Base-by-base conservation (phyloP, 2,113 vertebrate species). In the Dipodomys spectabilis region DNA sequence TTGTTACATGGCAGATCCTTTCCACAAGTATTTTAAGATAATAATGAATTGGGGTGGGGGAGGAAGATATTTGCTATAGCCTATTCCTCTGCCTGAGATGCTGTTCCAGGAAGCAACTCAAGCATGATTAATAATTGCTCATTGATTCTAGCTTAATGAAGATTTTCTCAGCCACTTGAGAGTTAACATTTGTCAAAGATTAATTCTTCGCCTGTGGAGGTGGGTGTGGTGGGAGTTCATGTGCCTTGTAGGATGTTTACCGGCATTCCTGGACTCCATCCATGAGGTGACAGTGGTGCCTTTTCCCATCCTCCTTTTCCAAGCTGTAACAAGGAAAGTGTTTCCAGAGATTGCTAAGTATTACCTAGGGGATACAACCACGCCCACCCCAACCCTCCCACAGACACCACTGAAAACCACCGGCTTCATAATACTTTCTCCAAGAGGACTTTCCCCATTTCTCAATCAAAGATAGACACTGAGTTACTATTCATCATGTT, bases 301-400 rank as follows among this genome's bases (percentile, higher is more conserved):
- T 16, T 74, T 86, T n/a, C 78, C 19, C 5, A 81, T 11, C 39
- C 3, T 9, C 62, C 19, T 12, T 28, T 5, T 27, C 44, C 53
- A 82, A 65, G 71, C 28, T 65, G 22, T 75, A 69, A 44, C 20
- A 83, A 86, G 18, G 67, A 84, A 92, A 90, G 73, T 79, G 23
- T 85, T 92, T 79, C 69, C 69, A 82, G 89, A 73, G 45, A 35
- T 60, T 69, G 64, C n/a, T 19, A 83, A 60, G 67, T 75, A 13
- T 74, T 19, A 22, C 23, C 15, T 74, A n/a, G 12, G 65, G 27
- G 23, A 49, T 18, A 44, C n/a, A 62, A 22, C 68, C 5, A 57
- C 64, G 44, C 28, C 82, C 2, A 57, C 5, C 5, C 3, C 4
- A 28, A 35, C 19, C 65, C 15, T 22, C 73, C 1, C 49, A 65